Conservation (phyloP, 2,888 invertebrate species). For the Panzeria rudis region DNA sequence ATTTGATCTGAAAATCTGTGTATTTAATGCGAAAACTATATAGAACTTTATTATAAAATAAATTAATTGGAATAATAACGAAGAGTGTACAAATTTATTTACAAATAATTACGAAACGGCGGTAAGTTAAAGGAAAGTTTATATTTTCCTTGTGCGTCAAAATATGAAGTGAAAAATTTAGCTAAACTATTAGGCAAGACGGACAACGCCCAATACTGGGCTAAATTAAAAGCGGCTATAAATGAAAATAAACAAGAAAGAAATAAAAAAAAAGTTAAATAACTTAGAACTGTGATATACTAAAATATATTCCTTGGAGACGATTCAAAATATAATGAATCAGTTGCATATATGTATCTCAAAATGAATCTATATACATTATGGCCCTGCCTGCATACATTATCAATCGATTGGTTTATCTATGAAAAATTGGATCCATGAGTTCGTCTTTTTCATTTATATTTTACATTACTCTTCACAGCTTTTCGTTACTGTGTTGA, state of each 20-base stretch:
- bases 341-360: constrained; percentile 15
- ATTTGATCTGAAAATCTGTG: constrained; percentile 60
- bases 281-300: constrained; percentile 25
- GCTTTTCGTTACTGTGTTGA: constrained; percentile 70
- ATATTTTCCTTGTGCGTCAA: constrained; percentile 49
- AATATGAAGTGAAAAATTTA: constrained; percentile 62
- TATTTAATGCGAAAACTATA: constrained; percentile 62
- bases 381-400: constrained; percentile 2
- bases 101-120: constrained; percentile 69
- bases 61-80: constrained; percentile 34
- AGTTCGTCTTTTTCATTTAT: constrained; percentile 36
- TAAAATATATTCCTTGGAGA: constrained; percentile 2
- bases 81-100: constrained; percentile 56
- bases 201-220: constrained; percentile 72
- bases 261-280: constrained; percentile 1
- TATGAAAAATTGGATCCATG: constrained; percentile 45
- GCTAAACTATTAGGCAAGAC: constrained; percentile 62
- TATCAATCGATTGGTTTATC: constrained; percentile 69
- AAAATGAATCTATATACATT: constrained; percentile 8
- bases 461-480: constrained; percentile 38
- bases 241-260: constrained; percentile 62
- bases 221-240: constrained; percentile 59
- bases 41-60: constrained; percentile 54
- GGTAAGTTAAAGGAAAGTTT: constrained; percentile 68
- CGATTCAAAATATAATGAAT: constrained; percentile 1